These are phyloP conservation scores for Lacanobia wlatinum DNA, from an alignment of 2,888 invertebrate species.

Conservation along the genomic window DNA sequence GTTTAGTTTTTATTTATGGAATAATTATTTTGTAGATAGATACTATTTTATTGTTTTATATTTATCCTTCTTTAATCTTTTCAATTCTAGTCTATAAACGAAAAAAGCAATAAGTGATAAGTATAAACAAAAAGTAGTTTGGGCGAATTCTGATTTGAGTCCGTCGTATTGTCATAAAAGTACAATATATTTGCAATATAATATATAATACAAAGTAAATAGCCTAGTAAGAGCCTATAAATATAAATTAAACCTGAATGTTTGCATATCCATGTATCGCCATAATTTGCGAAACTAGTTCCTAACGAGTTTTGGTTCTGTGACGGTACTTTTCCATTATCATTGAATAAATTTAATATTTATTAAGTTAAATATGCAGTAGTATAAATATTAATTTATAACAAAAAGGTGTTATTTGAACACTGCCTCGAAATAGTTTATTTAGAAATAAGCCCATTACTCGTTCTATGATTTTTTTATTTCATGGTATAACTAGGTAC, in stretches of 20 bases:
- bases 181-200: not conserved
- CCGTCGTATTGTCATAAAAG: not conserved
- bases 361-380: too few species aligned
- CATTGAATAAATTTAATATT: too few species aligned
- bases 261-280: constrained; percentile 29
- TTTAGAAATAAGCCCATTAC: not conserved
- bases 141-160: constrained; percentile 1
- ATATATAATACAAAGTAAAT: too few species aligned
- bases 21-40: not conserved
- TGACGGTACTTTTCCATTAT: too few species aligned
- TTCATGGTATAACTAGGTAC: too few species aligned
- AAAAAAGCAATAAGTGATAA: constrained; percentile 17
- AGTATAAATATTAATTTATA: not conserved
- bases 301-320: too few species aligned
- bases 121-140: not conserved
- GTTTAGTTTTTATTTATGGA: not conserved
- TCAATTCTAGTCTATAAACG: constrained; percentile 41
- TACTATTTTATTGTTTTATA: not conserved
- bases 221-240: not conserved
- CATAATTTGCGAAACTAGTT: too few species aligned
- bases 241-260: constrained; percentile 24
- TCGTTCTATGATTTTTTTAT: not conserved
- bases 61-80: not conserved
- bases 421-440: constrained; percentile 20
- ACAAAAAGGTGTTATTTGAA: constrained; percentile 1